A percentile compares a stretch with the other conserved stretches of the same genome.
Conservation (phyloP, 2,113 vertebrate genomes). For the Colius striatus region DNA sequence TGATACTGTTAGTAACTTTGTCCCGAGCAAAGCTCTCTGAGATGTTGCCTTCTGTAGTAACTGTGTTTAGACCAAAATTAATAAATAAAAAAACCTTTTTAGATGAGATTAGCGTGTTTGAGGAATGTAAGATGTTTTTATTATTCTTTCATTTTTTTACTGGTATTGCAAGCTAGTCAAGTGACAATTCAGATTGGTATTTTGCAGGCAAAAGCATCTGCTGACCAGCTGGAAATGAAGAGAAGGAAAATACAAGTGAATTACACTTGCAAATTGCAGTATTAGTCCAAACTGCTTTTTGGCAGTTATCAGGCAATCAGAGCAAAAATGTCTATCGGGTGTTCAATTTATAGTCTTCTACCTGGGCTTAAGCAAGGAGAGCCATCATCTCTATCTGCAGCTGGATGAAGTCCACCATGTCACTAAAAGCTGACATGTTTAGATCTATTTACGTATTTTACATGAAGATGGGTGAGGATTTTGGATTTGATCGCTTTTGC, state of each 20-base stretch:
- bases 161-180: neutral
- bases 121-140: neutral
- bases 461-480: neutral
- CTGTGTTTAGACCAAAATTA: neutral
- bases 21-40: neutral
- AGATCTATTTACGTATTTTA: neutral
- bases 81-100: neutral
- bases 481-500: neutral
- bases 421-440: too few species aligned
- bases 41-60: neutral
- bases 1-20: neutral
- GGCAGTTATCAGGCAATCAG: neutral
- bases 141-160: neutral
- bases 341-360: neutral
- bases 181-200: neutral
- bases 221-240: neutral
- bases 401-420: neutral
- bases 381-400: fast-evolving
- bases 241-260: neutral
- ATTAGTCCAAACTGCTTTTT: neutral
- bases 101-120: too few species aligned
- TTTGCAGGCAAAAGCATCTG: neutral
- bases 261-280: neutral
- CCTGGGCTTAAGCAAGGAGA: neutral
- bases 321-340: neutral